These are phyloP conservation scores for Rachycentron canadum DNA, from an alignment of 2,797 vertebrate genomes.

Conservation along the genomic window DNA sequence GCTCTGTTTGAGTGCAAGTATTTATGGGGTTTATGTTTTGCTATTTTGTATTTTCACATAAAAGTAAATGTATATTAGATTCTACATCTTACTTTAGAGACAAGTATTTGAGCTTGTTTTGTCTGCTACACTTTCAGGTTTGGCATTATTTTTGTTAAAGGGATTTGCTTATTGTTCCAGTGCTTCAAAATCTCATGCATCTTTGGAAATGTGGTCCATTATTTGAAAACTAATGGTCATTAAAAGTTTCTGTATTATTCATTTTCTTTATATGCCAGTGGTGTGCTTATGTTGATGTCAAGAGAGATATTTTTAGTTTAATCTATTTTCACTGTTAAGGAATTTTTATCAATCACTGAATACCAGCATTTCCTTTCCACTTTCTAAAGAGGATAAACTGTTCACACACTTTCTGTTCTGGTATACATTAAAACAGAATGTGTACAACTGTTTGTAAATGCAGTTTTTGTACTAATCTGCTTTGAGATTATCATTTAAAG, in stretches of 20 bases:
- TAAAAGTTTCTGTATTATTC: background rate
- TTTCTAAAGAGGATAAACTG: conserved; percentile 28
- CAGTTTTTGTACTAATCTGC: conserved; percentile 79
- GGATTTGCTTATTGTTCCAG: conserved; percentile 17
- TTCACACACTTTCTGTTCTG: conserved; percentile 44
- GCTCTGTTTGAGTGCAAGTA: conserved; percentile 48
- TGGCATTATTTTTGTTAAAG: conserved; percentile 19
- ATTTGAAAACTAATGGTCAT: conserved; percentile 25
- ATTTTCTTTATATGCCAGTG: conserved; percentile 1
- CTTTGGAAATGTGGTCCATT: conserved; percentile 6
- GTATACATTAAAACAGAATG: conserved; percentile 34
- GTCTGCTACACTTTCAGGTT: conserved; percentile 1
- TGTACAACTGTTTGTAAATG: conserved; percentile 66
- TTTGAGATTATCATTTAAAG: conserved; percentile 73
- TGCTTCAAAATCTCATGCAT: background rate
- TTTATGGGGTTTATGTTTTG: conserved; percentile 52
- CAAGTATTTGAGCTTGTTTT: conserved; percentile 10
- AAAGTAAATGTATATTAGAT: conserved; percentile 28
- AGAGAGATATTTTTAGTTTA: conserved; percentile 6
- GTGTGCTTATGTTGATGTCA: conserved; percentile 26
- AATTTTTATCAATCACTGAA: conserved; percentile 44
- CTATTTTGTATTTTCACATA: conserved; percentile 29
- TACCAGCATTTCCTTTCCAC: conserved; percentile 57
- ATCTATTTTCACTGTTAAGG: conserved; percentile 1
- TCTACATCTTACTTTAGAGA: conserved; percentile 21